These are phyloP conservation scores for Campopleginae sp. DNA, from an alignment of 2,888 invertebrate species.

Conservation along the genomic window DNA sequence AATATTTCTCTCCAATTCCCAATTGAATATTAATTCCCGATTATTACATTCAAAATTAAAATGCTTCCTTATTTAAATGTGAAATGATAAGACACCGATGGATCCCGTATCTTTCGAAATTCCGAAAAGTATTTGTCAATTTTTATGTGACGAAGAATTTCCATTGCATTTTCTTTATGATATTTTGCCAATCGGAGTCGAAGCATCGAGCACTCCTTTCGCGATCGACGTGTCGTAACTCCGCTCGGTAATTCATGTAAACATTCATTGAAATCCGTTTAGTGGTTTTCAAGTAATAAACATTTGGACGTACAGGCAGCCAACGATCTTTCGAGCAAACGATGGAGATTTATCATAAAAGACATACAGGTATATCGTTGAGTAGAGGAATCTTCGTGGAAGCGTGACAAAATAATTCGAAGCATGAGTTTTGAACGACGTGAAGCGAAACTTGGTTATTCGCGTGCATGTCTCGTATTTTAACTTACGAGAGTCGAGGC, in stretches of 20 bases:
- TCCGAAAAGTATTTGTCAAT: not conserved
- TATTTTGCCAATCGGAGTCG: not conserved
- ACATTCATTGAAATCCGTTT: not conserved
- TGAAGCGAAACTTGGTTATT: slow-evolving; percentile 21
- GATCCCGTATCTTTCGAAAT: not conserved
- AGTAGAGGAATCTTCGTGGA: slow-evolving; percentile 41
- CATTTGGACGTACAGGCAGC: not conserved
- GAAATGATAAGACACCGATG: not conserved
- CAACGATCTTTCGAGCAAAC: not conserved
- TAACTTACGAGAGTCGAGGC: not conserved
- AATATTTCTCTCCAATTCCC: not conserved
- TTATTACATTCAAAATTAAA: not conserved
- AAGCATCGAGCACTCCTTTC: not conserved
- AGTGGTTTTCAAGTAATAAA: not conserved
- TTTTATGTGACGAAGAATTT: not conserved
- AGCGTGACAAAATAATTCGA: slow-evolving; percentile 61
- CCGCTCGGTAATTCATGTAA: not conserved
- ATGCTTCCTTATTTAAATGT: not conserved
- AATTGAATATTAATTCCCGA: not conserved
- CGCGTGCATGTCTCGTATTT: not conserved
- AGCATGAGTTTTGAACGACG: slow-evolving; percentile 51
- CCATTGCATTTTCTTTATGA: not conserved
- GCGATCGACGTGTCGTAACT: not conserved
- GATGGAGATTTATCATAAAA: not conserved
- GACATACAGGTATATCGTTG: not conserved